These are phyloP conservation scores for Heterodera filipjevi DNA, from an alignment of 2,888 invertebrate species.

Conservation along the genomic window DNA sequence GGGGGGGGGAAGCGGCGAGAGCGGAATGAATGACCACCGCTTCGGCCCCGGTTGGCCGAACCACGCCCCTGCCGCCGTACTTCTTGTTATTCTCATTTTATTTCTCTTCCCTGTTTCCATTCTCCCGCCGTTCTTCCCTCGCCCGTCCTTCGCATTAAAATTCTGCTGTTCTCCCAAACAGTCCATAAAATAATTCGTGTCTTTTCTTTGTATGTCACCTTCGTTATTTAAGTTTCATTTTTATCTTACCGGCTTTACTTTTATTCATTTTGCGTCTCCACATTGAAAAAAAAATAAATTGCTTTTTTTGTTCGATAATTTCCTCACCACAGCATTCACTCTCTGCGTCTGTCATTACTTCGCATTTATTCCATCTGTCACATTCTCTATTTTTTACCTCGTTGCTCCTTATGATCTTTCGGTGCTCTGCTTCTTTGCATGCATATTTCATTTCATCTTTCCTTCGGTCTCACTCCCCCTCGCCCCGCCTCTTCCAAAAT, in stretches of 20 bases:
- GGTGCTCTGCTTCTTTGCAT: neutral
- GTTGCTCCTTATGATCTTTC: neutral
- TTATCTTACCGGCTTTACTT: too few species aligned
- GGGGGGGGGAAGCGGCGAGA: neutral
- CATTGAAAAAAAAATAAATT: neutral
- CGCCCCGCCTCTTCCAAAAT: neutral
- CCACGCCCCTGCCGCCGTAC: neutral
- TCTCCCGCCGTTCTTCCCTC: neutral
- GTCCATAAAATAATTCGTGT: neutral
- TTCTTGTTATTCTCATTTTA: conserved; percentile 9
- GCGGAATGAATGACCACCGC: conserved; percentile 12
- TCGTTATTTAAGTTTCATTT: neutral
- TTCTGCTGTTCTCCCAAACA: neutral
- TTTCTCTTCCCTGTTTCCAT: neutral
- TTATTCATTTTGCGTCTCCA: neutral
- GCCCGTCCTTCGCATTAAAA: neutral
- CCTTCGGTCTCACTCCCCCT: neutral
- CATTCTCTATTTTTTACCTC: neutral
- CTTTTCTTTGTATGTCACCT: neutral
- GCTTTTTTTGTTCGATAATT: neutral
- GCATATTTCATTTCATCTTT: neutral
- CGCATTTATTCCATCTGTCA: neutral
- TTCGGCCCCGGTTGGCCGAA: conserved; percentile 7
- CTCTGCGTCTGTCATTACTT: neutral
- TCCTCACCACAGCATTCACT: neutral